phyloP scores from a whole-genome alignment of 2,888 invertebrate genomes.

The Candidula unifasciata region DNA sequence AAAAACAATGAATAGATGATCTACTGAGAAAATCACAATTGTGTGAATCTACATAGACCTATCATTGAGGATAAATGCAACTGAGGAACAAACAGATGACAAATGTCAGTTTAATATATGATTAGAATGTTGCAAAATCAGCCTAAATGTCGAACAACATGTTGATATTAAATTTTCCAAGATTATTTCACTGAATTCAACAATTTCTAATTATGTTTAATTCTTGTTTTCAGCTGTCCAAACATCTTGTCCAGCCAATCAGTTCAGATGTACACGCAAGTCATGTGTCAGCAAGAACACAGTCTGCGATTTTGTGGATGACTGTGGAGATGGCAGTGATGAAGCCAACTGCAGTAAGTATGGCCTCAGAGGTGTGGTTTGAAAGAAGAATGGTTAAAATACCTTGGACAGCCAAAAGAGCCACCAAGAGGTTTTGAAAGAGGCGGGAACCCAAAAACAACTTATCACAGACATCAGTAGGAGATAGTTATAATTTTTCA shows the following conservation, averaged over 20 bases:
- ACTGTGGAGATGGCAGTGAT: constrained; percentile 75
- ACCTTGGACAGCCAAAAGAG: no score
- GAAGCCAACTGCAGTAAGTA: constrained; percentile 63
- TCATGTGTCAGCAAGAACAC: constrained; percentile 65
- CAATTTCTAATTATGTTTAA: neutral
- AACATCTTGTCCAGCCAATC: constrained; percentile 56
- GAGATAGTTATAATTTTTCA: no score
- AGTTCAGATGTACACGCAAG: constrained; percentile 69
- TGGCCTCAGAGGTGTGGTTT: neutral
- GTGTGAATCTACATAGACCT: no score
- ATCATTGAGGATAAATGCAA: no score
- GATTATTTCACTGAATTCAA: neutral
- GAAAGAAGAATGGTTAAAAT: no score
- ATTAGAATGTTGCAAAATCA: neutral
- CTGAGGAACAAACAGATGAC: neutral
- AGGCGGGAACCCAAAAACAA: no score
- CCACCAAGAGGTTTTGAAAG: no score
- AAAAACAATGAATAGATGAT: no score
- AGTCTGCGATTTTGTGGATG: constrained; percentile 72
- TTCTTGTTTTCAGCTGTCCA: constrained; percentile 58
- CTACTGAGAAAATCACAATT: no score
- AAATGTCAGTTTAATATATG: neutral
- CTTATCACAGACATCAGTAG: no score
- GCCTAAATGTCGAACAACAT: neutral
- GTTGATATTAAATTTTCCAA: neutral